Evolutionary conservation across 1,140 invertebrate species (phyloP).

Genomic region (Brachionus calyciflorus): DNA sequence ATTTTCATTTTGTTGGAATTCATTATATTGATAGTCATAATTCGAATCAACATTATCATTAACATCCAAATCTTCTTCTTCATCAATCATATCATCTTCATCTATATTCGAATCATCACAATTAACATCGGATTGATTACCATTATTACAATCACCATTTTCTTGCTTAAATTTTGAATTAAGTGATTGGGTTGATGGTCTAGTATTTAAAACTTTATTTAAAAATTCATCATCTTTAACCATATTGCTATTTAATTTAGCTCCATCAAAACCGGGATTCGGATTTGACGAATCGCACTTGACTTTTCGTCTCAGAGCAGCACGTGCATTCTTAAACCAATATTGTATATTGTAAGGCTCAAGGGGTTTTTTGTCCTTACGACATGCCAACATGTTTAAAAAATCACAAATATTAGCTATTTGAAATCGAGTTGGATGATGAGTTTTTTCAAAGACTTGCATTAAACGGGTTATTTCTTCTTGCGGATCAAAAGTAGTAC

Average conservation of each 20-base stretch:
- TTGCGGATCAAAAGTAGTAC: conserved; percentile 86
- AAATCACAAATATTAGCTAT: conserved; percentile 62
- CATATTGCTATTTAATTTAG: not conserved
- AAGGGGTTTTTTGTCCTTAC: conserved; percentile 69
- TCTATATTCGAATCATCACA: conserved; percentile 40
- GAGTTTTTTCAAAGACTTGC: conserved; percentile 88
- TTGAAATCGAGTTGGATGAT: conserved; percentile 76
- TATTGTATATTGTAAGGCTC: conserved; percentile 97
- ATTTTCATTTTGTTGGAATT: not conserved
- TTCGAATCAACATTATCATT: conserved; percentile 35
- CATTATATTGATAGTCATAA: conserved; percentile 3
- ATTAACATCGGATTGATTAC: conserved; percentile 46
- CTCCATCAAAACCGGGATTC: conserved; percentile 43
- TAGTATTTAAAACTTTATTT: conserved; percentile 48
- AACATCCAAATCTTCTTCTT: conserved; percentile 33
- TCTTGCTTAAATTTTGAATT: conserved; percentile 37
- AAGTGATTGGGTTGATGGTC: not conserved
- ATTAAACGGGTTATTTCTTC: conserved; percentile 88
- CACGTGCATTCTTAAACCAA: conserved; percentile 97
- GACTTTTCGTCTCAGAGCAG: conserved; percentile 75
- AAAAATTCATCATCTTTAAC: conserved; percentile 51
- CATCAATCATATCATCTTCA: conserved; percentile 31
- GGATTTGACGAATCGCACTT: not conserved
- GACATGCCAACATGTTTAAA: conserved; percentile 15
- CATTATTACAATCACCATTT: conserved; percentile 22